A percentile compares a stretch with the other conserved stretches of the same genome.
Conservation (phyloP, 2,888 invertebrate genomes). For the Campoletis raptor region DNA sequence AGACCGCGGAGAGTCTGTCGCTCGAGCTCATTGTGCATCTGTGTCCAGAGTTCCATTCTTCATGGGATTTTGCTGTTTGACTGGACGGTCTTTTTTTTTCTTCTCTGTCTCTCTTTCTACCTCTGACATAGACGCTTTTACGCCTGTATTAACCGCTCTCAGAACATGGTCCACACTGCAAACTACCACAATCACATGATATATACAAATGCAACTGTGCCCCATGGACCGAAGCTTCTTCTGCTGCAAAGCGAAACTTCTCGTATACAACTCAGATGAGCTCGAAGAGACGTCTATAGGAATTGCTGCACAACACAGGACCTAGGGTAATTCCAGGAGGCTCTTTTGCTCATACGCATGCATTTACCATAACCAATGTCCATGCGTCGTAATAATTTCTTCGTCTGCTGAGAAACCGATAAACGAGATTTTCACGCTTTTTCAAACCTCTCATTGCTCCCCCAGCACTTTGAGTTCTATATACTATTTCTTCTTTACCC, state of each 20-base stretch:
- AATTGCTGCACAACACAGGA: conserved; percentile 25
- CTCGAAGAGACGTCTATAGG: conserved; percentile 26
- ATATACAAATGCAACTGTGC: conserved; percentile 48
- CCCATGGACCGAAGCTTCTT: conserved; percentile 43
- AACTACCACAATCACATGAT: conserved; percentile 45
- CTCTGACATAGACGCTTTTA: conserved; percentile 52
- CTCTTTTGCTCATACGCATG: conserved; percentile 44
- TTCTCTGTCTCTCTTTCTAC: conserved; percentile 30
- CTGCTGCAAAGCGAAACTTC: conserved; percentile 47
- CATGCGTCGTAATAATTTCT: conserved; percentile 58
- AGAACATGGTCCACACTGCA: conserved; percentile 20
- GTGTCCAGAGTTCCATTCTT: conserved; percentile 71
- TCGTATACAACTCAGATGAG: conserved; percentile 62
- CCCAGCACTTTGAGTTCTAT: background rate
- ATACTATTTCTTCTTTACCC: background rate
- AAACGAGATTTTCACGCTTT: conserved; percentile 65
- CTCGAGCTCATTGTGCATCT: conserved; percentile 78
- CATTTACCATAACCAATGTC: conserved; percentile 37
- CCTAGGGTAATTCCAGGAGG: conserved; percentile 72
- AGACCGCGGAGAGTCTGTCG: conserved; percentile 67
- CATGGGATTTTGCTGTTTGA: conserved; percentile 54
- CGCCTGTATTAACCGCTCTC: conserved; percentile 48
- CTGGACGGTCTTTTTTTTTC: conserved; percentile 30
- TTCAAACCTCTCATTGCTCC: conserved; percentile 27
- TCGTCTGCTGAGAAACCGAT: conserved; percentile 66